Evolutionary conservation across 2,113 vertebrate genomes (phyloP).

Genomic region (Hemibagrus wyckioides): DNA sequence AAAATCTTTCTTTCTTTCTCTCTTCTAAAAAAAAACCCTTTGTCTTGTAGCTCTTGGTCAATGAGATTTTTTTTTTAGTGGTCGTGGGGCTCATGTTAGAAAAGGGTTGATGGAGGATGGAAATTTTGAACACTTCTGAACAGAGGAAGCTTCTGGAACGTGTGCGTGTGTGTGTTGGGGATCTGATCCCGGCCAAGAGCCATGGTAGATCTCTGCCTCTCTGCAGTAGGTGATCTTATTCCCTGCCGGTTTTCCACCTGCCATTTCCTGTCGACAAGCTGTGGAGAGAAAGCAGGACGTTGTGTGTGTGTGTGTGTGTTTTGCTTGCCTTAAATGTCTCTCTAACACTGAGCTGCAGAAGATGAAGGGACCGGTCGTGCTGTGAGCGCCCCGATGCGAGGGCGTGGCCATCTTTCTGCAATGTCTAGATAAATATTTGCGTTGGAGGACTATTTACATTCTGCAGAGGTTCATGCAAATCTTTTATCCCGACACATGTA

Average conservation of each 20-base stretch:
- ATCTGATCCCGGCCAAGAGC: neutral
- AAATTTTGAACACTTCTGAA: neutral
- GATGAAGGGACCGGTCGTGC: neutral
- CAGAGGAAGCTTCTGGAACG: neutral
- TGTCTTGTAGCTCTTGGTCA: neutral
- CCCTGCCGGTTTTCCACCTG: conserved; percentile 19
- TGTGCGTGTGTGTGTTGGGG: neutral
- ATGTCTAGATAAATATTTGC: neutral
- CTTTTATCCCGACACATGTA: neutral
- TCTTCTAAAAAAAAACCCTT: no score
- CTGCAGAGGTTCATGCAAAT: neutral
- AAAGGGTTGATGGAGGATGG: neutral
- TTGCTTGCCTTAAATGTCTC: neutral
- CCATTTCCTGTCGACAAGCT: neutral
- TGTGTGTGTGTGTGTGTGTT: conserved; percentile 35
- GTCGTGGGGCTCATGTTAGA: no score
- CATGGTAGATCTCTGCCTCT: neutral
- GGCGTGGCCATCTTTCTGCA: neutral
- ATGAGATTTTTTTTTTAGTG: neutral
- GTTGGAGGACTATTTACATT: neutral
- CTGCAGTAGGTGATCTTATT: neutral
- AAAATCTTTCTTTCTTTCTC: neutral
- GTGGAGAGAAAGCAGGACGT: conserved; percentile 27
- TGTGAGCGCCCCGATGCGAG: neutral
- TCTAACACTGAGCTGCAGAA: neutral